A percentile compares a stretch with the other conserved stretches of the same genome.
Evolutionary conservation across 2,797 vertebrate genomes (phyloP).

Genomic region (Calcarius lapponicus): DNA sequence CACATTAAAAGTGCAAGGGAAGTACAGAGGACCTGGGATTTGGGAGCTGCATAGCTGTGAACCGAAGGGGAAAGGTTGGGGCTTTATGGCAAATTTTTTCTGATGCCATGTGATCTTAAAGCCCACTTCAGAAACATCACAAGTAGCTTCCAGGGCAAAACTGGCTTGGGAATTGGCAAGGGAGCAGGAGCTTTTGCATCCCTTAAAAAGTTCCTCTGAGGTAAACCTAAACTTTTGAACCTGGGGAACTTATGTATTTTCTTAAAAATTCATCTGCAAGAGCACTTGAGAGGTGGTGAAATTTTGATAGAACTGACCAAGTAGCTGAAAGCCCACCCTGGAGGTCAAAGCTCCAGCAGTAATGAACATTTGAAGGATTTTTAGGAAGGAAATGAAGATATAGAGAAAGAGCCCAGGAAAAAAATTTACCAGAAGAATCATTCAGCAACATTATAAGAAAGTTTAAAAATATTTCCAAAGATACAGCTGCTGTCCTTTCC

Average conservation of each 20-base stretch:
- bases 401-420: background rate
- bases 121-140: slow-evolving; percentile 14
- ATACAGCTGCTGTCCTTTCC: background rate
- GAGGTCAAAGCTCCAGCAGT: background rate
- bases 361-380: background rate
- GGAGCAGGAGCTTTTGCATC: background rate
- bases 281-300: background rate
- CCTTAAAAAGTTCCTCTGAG: background rate
- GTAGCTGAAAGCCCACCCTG: background rate
- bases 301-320: background rate
- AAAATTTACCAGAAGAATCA: background rate
- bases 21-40: slow-evolving; percentile 71
- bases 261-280: background rate
- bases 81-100: slow-evolving; percentile 71
- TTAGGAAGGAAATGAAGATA: background rate
- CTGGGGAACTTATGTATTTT: fast-evolving
- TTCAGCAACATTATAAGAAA: background rate
- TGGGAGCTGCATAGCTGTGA: slow-evolving; percentile 77
- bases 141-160: background rate
- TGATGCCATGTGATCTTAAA: slow-evolving; percentile 78
- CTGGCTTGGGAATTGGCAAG: background rate
- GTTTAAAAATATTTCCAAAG: background rate
- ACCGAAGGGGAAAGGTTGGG: slow-evolving; percentile 77
- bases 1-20: slow-evolving; percentile 59
- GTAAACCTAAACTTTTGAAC: background rate